Base-by-base conservation (phyloP, 1,140 invertebrate species). In the Octopus bimaculoides region DNA sequence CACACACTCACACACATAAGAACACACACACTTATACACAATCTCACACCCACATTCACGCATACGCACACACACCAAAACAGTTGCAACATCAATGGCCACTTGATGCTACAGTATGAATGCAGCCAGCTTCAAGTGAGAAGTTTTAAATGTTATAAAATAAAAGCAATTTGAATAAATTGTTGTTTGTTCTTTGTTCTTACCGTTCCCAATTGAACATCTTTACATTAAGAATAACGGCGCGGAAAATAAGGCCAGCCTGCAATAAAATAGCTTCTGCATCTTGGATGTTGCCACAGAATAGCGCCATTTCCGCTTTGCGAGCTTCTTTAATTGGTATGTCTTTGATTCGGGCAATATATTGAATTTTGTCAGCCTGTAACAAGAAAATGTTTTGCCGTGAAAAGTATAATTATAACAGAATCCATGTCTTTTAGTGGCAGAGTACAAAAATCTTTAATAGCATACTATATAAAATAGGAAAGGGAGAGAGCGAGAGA, bases 351-450 rank as follows among this genome's bases (percentile, higher is more conserved):
- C 96, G 93, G 87, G 95, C 93, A 78, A 98, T 94, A 87, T 96
- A 97, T 84, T 94, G 92, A 0, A 98, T 96, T 93, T 98, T 97
- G 85, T 98, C 96, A 75, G 93, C 94, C 92, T 91, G 79, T 52
- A 83, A 82, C 26, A 69, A 80, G 69, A 79, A 77, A 77, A 61
- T 53, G 77, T n/a, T 54, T 14, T 54, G 41, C 26, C 26, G 26
- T 41, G 26, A 41, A 41, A 41, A 41, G 26, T 41, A 41, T 41
- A 41, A 41, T 41, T 41, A 41, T 41, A 41, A 41, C 26, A 41
- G 26, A 41, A 41, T 41, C 26, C 26, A 41, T 41, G 26, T 41
- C 26, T 41, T 41, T 41, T 41, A 41, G 26, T 41, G 26, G 3
- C 26, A 41, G 26, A 41, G 1, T 41, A 41, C 26, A 41, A 41